A percentile compares a stretch with the other conserved stretches of the same genome.
phyloP scores from a whole-genome alignment of 2,888 invertebrate species.

The Thyatira batis region DNA sequence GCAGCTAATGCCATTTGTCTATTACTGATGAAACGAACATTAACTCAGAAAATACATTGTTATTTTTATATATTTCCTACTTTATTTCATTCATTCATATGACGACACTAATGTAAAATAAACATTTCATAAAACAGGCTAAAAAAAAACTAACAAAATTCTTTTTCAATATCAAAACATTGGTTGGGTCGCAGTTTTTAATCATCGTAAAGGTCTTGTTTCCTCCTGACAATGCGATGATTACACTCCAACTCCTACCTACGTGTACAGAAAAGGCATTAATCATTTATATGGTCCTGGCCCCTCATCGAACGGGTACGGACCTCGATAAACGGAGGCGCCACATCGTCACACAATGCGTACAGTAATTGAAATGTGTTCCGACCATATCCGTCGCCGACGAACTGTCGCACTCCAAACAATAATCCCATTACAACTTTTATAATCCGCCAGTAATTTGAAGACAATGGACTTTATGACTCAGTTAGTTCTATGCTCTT shows the following conservation, averaged over 20 bases:
- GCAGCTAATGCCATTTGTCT: too few relatives aligned
- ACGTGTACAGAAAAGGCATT: neutral
- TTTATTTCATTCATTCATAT: too few relatives aligned
- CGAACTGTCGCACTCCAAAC: conserved; percentile 47
- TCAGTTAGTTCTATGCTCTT: conserved; percentile 35
- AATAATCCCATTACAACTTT: conserved; percentile 71
- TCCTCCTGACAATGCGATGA: neutral
- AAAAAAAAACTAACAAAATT: too few relatives aligned
- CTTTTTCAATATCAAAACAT: neutral
- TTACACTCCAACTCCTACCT: too few relatives aligned
- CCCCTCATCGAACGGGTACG: neutral
- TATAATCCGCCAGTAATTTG: conserved; percentile 62
- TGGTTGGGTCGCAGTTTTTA: neutral
- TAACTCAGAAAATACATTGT: too few relatives aligned
- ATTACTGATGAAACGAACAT: too few relatives aligned
- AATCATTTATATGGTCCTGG: neutral
- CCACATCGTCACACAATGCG: conserved; percentile 51
- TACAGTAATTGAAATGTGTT: conserved; percentile 68
- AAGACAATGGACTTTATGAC: conserved; percentile 66
- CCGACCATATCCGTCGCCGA: conserved; percentile 47
- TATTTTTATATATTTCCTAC: too few relatives aligned
- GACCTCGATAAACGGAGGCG: conserved; percentile 14
- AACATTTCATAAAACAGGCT: too few relatives aligned
- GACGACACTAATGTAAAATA: too few relatives aligned
- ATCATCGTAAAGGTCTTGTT: neutral